A percentile compares a stretch with the other conserved stretches of the same genome.
Evolutionary conservation across 2,888 invertebrate genomes (phyloP).

Genomic region (Apamea sordens): DNA sequence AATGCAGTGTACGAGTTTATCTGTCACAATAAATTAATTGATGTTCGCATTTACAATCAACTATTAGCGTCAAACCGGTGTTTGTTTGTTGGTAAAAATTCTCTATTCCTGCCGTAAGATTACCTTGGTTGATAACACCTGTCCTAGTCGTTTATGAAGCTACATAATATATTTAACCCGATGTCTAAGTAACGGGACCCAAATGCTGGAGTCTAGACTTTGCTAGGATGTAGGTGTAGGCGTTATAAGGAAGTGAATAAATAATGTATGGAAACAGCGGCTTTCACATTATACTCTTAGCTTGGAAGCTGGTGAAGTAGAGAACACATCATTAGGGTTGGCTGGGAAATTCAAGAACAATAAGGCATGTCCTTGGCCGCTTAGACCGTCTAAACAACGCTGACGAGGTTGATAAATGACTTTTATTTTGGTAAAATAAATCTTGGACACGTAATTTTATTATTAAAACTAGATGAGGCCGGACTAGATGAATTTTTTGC

Average conservation of each 20-base stretch:
- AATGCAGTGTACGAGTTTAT: too few species aligned
- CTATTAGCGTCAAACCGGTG: not conserved
- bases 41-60: not conserved
- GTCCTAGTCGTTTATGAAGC: slow-evolving; percentile 12
- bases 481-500: not conserved
- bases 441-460: not conserved
- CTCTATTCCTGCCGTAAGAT: slow-evolving; percentile 3
- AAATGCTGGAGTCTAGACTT: slow-evolving; percentile 38
- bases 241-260: slow-evolving; percentile 46
- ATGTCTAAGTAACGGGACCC: slow-evolving; percentile 36
- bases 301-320: slow-evolving; percentile 18
- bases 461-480: not conserved
- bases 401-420: not conserved
- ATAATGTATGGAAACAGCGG: slow-evolving; percentile 48
- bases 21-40: not conserved
- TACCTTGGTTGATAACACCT: slow-evolving; percentile 9
- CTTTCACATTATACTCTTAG: slow-evolving; percentile 38
- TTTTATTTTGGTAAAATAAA: not conserved
- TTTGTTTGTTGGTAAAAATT: not conserved
- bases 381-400: not conserved
- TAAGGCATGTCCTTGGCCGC: not conserved
- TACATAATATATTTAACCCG: slow-evolving; percentile 55
- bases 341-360: not conserved
- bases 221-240: slow-evolving; percentile 4
- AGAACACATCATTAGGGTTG: not conserved